These are phyloP conservation scores for Brachypterus glaber DNA, from an alignment of 2,888 invertebrate species.

Conservation along the genomic window DNA sequence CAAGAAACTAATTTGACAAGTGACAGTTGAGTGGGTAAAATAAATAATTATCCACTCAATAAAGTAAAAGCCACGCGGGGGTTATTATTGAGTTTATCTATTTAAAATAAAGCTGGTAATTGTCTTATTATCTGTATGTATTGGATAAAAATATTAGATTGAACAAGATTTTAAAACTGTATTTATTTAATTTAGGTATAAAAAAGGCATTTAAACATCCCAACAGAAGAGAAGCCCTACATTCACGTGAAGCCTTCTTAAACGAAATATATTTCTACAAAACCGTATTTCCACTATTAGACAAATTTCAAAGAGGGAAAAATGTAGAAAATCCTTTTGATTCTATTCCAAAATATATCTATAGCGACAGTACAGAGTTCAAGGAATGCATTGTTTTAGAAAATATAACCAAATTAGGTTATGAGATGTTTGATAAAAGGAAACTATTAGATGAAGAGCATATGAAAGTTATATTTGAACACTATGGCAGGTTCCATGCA, in stretches of 20 bases:
- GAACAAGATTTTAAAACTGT: too few relatives aligned
- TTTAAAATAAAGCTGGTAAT: too few relatives aligned
- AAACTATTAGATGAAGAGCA: constrained; percentile 8
- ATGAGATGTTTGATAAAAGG: constrained; percentile 10
- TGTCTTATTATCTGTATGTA: too few relatives aligned
- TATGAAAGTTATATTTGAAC: constrained; percentile 8
- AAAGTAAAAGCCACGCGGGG: too few relatives aligned
- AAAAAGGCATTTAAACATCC: constrained; percentile 12
- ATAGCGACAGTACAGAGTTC: constrained; percentile 4
- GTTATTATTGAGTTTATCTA: too few relatives aligned
- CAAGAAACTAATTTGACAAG: too few relatives aligned
- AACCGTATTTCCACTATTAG: not conserved
- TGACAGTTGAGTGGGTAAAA: too few relatives aligned
- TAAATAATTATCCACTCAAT: too few relatives aligned
- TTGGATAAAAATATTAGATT: too few relatives aligned
- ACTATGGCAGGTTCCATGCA: constrained; percentile 12
- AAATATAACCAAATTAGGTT: constrained; percentile 19
- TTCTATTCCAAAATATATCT: too few relatives aligned
- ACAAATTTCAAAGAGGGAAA: not conserved
- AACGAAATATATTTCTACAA: not conserved
- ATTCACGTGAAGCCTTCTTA: not conserved
- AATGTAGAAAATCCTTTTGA: not conserved
- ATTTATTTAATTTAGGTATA: too few relatives aligned
- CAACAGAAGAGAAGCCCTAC: not conserved
- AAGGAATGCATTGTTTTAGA: constrained; percentile 23